phyloP scores from a whole-genome alignment of 2,888 invertebrate genomes.

The Blastobasis lacticolella region DNA sequence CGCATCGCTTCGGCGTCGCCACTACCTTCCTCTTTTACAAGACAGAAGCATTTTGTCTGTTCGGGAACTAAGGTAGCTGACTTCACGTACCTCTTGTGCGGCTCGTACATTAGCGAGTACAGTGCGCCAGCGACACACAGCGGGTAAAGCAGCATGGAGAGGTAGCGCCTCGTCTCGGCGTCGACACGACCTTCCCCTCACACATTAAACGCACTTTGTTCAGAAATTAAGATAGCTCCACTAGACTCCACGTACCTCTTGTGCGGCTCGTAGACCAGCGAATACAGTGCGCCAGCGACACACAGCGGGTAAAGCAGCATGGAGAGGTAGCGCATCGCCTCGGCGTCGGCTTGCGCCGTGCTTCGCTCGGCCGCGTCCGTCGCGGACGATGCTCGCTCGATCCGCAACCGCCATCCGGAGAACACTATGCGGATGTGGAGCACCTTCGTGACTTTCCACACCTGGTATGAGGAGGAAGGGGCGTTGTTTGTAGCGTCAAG shows the following conservation, averaged over 20 bases:
- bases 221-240: no score
- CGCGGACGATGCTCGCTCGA: conserved; percentile 46
- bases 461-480: conserved; percentile 62
- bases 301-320: conserved; percentile 93
- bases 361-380: conserved; percentile 78
- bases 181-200: no score
- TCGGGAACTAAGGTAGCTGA: no score
- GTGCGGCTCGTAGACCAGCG: conserved; percentile 94
- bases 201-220: no score
- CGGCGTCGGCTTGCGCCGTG: conserved; percentile 91
- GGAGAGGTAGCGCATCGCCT: conserved; percentile 93
- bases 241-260: conserved; percentile 78
- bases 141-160: conserved; percentile 92
- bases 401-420: conserved; percentile 38
- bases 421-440: conserved; percentile 80
- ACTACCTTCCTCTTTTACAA: no score
- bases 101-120: conserved; percentile 94
- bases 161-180: conserved; percentile 68
- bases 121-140: conserved; percentile 89
- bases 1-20: conserved; percentile 25
- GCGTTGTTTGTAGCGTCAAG: no score
- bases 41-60: no score
- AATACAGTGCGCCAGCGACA: conserved; percentile 90
- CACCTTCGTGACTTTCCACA: conserved; percentile 97
- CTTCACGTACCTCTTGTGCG: conserved; percentile 88